Percentiles rank a stretch among this genome's conserved stretches.
phyloP scores from a whole-genome alignment of 2,113 vertebrate genomes.

The Tapirus terrestris region DNA sequence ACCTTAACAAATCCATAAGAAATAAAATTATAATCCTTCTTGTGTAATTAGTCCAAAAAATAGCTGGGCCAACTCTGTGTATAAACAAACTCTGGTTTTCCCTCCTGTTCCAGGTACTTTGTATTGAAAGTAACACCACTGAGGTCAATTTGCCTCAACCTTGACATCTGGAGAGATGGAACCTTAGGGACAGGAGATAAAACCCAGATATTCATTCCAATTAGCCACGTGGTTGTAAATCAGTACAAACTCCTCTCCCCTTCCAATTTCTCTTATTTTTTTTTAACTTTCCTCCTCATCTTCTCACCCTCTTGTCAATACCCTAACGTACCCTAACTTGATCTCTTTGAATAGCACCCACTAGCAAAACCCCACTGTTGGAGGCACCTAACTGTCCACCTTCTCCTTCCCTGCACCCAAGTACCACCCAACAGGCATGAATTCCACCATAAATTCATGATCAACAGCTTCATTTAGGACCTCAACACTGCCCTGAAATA shows the following conservation, averaged over 20 bases:
- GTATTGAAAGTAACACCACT: neutral
- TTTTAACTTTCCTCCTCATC: neutral
- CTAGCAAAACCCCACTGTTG: neutral
- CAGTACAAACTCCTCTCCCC: neutral
- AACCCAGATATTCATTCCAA: neutral
- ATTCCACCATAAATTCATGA: neutral
- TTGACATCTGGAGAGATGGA: neutral
- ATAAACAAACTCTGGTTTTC: neutral
- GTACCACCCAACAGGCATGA: neutral
- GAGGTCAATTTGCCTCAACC: neutral
- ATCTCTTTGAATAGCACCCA: neutral
- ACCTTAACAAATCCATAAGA: neutral
- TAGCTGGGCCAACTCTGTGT: neutral
- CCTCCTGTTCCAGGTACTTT: no score
- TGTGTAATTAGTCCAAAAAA: neutral
- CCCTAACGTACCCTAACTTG: neutral
- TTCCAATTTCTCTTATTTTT: neutral
- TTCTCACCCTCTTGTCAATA: neutral
- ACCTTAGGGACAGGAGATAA: neutral
- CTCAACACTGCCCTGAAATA: neutral
- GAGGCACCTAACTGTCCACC: neutral
- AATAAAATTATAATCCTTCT: neutral
- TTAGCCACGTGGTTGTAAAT: neutral
- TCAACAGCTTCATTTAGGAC: neutral
- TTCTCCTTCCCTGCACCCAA: neutral